Conservation (phyloP, 2,113 vertebrate species). For the Micronycteris hirsuta region DNA sequence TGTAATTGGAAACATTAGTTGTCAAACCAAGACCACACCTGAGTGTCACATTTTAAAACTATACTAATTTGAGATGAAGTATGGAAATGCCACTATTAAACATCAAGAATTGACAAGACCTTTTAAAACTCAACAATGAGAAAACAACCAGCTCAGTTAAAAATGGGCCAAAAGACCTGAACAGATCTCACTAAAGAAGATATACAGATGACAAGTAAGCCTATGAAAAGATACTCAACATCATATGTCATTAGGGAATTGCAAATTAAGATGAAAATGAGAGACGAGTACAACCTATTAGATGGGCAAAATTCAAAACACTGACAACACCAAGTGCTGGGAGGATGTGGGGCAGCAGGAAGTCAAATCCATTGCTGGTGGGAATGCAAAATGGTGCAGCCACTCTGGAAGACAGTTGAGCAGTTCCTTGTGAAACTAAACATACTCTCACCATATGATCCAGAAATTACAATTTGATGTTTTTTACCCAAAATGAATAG, state of each 20-base stretch:
- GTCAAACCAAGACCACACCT: neutral
- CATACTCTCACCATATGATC: neutral
- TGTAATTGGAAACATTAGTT: neutral
- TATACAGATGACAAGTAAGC: neutral
- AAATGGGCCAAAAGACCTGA: neutral
- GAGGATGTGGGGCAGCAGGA: neutral
- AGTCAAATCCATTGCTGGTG: neutral
- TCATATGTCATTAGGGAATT: neutral
- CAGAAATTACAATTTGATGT: neutral
- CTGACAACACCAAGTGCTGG: neutral
- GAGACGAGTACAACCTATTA: neutral
- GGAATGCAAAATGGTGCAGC: neutral
- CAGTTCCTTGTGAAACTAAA: neutral
- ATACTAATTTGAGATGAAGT: neutral
- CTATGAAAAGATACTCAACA: neutral
- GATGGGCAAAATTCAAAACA: neutral
- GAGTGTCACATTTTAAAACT: neutral
- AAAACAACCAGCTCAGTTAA: neutral
- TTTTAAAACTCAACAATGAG: neutral
- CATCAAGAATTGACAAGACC: neutral
- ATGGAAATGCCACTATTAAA: neutral
- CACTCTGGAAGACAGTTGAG: neutral
- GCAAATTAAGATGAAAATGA: neutral
- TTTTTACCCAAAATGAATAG: neutral
- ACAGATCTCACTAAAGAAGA: neutral